A percentile compares a stretch with the other conserved stretches of the same genome.
phyloP scores from a whole-genome alignment of 2,888 invertebrate genomes.

The Luperina testacea region DNA sequence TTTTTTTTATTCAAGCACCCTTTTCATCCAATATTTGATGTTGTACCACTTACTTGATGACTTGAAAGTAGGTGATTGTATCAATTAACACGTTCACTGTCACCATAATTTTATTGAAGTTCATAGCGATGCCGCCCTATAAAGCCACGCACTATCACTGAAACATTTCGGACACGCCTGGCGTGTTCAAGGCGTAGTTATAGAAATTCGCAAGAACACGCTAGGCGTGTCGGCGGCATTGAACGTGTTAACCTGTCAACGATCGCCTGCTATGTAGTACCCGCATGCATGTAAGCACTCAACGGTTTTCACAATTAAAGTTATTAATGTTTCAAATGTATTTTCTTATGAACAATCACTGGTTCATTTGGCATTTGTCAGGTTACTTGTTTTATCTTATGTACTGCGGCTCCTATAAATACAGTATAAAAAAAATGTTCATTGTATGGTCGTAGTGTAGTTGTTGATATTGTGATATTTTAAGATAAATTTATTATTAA shows the following conservation, averaged over 20 bases:
- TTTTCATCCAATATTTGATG: conserved; percentile 16
- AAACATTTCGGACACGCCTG: no score
- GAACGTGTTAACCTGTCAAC: no score
- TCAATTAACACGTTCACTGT: no score
- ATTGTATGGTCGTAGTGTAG: conserved; percentile 79
- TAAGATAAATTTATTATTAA: conserved; percentile 80
- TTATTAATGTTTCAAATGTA: background rate
- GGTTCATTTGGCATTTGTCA: background rate
- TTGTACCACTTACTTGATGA: background rate
- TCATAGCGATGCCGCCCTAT: no score
- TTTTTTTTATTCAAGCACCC: conserved; percentile 11
- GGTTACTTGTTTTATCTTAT: background rate
- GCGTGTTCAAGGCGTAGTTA: no score
- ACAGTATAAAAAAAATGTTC: conserved; percentile 64
- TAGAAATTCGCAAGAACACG: no score
- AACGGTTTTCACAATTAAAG: background rate
- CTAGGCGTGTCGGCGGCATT: no score
- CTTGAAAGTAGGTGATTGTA: background rate
- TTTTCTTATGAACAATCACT: background rate
- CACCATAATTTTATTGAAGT: no score
- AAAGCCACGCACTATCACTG: no score
- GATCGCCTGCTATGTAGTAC: background rate
- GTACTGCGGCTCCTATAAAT: conserved; percentile 38
- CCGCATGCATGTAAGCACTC: background rate
- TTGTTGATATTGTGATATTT: conserved; percentile 89